Evolutionary conservation across 2,113 vertebrate species (phyloP).

Genomic region (Actenoides hombroni): DNA sequence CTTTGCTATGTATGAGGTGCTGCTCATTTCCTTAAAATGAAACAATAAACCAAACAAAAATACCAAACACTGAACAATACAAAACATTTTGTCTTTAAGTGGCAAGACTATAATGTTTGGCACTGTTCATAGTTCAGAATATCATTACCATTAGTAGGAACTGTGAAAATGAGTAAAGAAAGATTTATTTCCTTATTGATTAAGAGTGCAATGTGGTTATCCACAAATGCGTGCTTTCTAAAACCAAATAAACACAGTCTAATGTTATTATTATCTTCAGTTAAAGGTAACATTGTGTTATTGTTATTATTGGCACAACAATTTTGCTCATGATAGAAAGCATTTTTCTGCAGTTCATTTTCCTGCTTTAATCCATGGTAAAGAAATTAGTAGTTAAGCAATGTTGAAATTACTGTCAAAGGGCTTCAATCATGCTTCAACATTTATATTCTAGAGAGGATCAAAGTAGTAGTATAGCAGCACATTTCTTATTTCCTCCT

Average conservation of each 20-base stretch:
- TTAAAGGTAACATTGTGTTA: neutral
- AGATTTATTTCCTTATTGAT: neutral
- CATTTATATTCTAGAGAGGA: neutral
- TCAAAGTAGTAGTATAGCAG: neutral
- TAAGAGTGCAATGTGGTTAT: neutral
- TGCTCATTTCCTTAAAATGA: neutral
- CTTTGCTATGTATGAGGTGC: neutral
- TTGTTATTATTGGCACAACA: neutral
- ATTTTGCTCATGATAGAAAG: neutral
- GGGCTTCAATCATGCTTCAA: neutral
- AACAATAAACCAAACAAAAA: neutral
- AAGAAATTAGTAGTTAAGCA: neutral
- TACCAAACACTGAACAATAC: rapidly evolving
- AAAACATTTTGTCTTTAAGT: neutral
- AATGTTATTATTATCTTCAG: neutral
- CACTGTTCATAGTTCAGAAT: neutral
- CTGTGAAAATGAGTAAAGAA: neutral
- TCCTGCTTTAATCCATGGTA: neutral
- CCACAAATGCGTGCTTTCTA: neutral
- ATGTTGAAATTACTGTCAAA: neutral
- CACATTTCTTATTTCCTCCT: neutral
- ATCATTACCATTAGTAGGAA: neutral
- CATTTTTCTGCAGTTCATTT: neutral
- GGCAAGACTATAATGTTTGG: neutral
- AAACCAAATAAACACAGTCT: neutral